Conservation (phyloP, 2,797 vertebrate genomes). For the Periophthalmus magnuspinnatus region DNA sequence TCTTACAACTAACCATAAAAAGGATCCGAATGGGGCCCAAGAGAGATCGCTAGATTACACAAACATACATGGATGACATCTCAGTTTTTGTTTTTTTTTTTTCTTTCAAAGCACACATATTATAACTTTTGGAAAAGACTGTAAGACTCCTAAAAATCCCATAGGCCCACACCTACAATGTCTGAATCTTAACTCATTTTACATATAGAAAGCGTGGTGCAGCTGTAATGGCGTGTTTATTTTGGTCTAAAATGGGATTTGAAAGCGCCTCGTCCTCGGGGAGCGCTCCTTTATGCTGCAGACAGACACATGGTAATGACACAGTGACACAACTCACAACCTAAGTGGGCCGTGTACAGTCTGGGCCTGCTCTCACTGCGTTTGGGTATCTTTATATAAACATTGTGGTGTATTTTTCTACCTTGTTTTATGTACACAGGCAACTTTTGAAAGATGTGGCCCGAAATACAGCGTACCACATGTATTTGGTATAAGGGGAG, state of each 20-base stretch:
- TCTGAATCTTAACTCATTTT: neutral
- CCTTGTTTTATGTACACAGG: neutral
- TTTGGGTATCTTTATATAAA: neutral
- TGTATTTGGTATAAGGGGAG: constrained; percentile 14
- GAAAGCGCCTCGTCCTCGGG: constrained; percentile 1
- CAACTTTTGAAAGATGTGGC: neutral
- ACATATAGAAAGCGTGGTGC: neutral
- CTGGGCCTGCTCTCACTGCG: neutral
- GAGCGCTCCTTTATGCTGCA: neutral
- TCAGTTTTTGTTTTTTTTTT: no score
- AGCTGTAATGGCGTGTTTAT: constrained; percentile 4
- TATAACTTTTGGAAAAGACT: no score
- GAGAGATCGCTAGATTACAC: no score
- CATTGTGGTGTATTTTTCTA: neutral
- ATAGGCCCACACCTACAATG: neutral
- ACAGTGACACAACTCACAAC: constrained; percentile 2
- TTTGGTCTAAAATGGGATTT: constrained; percentile 6
- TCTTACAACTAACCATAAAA: no score
- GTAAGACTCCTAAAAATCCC: neutral
- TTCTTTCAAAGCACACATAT: no score
- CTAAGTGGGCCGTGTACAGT: neutral
- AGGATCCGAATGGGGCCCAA: no score
- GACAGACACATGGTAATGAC: constrained; percentile 11
- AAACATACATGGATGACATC: no score
- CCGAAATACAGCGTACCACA: constrained; percentile 16